Evolutionary conservation across 37 sponge, comb jelly and placozoan genomes (phyloP), one percentile per base, ranked within the genome.

Genomic region (Hexactinellida sp.): DNA sequence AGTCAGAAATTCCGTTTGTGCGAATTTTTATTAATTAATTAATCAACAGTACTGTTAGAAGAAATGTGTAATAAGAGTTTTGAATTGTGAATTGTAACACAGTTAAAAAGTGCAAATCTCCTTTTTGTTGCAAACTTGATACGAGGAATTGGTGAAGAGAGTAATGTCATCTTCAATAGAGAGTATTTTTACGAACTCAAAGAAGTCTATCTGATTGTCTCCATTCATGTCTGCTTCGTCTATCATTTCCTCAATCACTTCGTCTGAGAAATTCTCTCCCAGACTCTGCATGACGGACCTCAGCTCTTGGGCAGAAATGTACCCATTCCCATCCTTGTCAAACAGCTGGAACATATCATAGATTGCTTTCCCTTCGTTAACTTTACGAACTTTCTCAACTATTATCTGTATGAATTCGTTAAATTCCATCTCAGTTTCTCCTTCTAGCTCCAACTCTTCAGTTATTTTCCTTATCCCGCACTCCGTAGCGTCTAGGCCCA

Each of bases 271-370:
- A 63, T 63, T 63, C 76, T 63, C 76, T 23, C 76, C 76, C 30
- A 63, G 76, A 63, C 76, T 63, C 76, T 32, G 76, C 76, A 63
- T 63, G 19, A 63, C 76, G 3, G 76, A 10, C 76, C 76, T 63
- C 34, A 63, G 13, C 34, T 63, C 76, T 10, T 63, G 19, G 1
- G 76, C 32, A 7, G 76, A 21, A 25, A 63, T 63, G 34, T 63
- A 63, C 3, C 76, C 76, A 23, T 63, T 63, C 25, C 76, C 76
- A n/a, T 63, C 76, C 34, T 63, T 63, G 34, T 63, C 76, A n/a
- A 63, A 63, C 30, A 63, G 76, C 34, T 63, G 76, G 76, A 63
- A 63, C 76, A 63, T 63, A 28, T 63, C 76, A n/a, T 63, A 63
- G 3, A 63, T 63, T 25, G 76, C 76, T 63, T 63, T 63, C 3